Evolutionary conservation across 2,888 invertebrate genomes (phyloP), one percentile per base, ranked within the genome.

Genomic region (Chymomyza fuscimana): DNA sequence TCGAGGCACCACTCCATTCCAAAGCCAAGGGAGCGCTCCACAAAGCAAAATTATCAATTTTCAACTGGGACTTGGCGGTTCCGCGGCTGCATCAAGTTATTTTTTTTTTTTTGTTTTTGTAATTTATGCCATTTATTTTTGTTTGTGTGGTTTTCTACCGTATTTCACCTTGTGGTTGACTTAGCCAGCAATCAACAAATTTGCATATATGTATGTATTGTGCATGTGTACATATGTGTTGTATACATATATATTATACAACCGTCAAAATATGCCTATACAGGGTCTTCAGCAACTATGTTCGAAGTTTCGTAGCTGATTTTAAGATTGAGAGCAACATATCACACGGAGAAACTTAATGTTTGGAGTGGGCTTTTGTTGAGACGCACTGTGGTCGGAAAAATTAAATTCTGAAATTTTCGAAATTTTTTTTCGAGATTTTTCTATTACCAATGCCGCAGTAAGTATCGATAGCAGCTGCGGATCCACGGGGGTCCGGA

Each of bases 111-210:
- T 80, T 79, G 83, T 80, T 84, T 80, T 80, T 79, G 83, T 84
- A 84, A 86, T 84, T 84, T 84, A 84, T 84, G 83, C 87, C 83
- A 84, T 84, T 84, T 83, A 83, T 58, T 54, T 10, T 46, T 83
- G 83, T 10, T 46, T 83, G 83, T 83, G 83, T 76, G 83, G 83
- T 84, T 84, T 75, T 81, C 83, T 83, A 81, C 82, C 82, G 81
- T 82, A 81, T 86, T 83, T 79, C 79, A 70, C 77, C 77, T 84
- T 84, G 86, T 86, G 82, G 82, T 82, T 73, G 67, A 67, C 72
- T 46, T 46, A 4, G 40, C 40, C 10, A 46, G 81, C 79, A 80
- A 80, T 80, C 81, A 81, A 73, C 68, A 77, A 75, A 80, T 80
- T 80, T 80, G 80, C 80, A 80, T 80, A 81, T 79, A 60, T 16